phyloP scores from a whole-genome alignment of 2,113 vertebrate species.

The Phycodurus eques region DNA sequence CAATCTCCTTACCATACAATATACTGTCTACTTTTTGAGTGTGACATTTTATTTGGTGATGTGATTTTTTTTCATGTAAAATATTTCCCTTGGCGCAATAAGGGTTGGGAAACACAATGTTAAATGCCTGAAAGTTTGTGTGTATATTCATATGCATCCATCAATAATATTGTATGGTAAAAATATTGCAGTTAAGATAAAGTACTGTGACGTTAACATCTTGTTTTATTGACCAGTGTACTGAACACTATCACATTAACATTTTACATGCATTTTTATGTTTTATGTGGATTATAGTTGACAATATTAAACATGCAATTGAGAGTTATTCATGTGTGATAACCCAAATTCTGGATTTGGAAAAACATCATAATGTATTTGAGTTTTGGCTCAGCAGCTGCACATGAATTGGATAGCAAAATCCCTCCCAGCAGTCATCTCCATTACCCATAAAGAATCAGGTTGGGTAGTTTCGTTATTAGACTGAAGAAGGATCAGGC shows the following conservation, averaged over 20 bases:
- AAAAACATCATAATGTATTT: neutral
- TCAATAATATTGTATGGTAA: neutral
- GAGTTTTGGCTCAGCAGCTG: neutral
- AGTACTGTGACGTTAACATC: neutral
- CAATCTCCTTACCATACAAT: no score
- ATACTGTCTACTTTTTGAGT: no score
- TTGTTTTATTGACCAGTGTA: neutral
- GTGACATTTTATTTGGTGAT: no score
- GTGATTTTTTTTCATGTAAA: no score
- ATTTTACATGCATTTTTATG: conserved; percentile 4
- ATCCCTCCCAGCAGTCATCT: neutral
- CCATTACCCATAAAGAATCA: neutral
- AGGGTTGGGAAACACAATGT: conserved; percentile 4
- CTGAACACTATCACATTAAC: neutral
- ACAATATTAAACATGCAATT: neutral
- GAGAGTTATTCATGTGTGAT: neutral
- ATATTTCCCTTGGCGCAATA: neutral
- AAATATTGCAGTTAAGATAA: neutral
- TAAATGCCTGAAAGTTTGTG: neutral
- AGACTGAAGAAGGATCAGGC: neutral
- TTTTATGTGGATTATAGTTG: neutral
- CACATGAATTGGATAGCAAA: neutral
- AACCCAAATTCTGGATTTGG: neutral
- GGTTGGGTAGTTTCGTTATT: neutral
- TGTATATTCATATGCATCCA: neutral